Conservation (phyloP, 2,113 vertebrate species). For the Martes martes region DNA sequence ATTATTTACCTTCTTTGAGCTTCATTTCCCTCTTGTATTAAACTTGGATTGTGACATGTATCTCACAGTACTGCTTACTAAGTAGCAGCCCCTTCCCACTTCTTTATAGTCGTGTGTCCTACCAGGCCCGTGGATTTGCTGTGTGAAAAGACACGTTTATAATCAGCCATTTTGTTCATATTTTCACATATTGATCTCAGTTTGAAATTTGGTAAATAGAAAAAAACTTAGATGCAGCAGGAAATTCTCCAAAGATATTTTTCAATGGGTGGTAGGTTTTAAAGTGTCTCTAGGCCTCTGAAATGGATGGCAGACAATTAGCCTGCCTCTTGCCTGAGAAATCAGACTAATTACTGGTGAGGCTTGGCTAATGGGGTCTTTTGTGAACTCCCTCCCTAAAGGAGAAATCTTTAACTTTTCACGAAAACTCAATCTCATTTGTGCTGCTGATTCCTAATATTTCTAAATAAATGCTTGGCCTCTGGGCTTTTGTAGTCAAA, state of each 20-base stretch:
- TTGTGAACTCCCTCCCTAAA: not conserved
- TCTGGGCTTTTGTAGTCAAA: slow-evolving; percentile 53
- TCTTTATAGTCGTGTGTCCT: not conserved
- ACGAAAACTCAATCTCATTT: slow-evolving; percentile 48
- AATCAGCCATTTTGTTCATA: not conserved
- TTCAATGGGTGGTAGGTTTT: slow-evolving; percentile 45
- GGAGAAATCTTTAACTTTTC: slow-evolving; percentile 53
- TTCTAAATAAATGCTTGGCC: slow-evolving; percentile 46
- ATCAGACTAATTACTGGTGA: slow-evolving; percentile 45
- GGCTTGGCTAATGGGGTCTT: slow-evolving; percentile 46
- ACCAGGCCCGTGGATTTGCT: not conserved
- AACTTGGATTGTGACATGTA: not conserved
- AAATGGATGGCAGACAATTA: slow-evolving; percentile 54
- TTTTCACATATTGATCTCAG: slow-evolving; percentile 38
- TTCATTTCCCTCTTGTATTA: not conserved
- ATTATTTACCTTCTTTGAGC: not conserved
- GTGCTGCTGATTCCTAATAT: slow-evolving; percentile 59
- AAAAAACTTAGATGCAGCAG: slow-evolving; percentile 36
- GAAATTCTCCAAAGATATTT: slow-evolving; percentile 42
- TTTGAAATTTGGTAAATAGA: slow-evolving; percentile 62
- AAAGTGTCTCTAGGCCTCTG: slow-evolving; percentile 40
- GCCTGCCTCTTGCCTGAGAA: slow-evolving; percentile 62
- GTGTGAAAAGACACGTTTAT: not conserved
- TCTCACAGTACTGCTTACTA: not conserved
- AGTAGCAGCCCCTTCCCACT: not conserved